These are phyloP conservation scores for Plectropomus leopardus DNA, from an alignment of 2,113 vertebrate species.

Conservation along the genomic window DNA sequence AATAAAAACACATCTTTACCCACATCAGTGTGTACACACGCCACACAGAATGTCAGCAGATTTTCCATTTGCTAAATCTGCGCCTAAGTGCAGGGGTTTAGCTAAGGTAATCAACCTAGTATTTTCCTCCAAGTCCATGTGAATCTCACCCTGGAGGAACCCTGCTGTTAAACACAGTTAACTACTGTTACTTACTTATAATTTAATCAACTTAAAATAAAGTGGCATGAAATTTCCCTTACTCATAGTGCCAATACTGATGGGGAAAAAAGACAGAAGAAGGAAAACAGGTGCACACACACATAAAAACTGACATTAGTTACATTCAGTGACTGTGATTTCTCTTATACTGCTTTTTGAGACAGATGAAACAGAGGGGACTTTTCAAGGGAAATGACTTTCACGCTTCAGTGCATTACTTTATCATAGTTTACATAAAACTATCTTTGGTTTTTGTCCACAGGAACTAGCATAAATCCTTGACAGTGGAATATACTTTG, in stretches of 20 bases:
- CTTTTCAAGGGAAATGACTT: conserved; percentile 69
- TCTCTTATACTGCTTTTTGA: conserved; percentile 49
- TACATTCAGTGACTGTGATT: conserved; percentile 27
- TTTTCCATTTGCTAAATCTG: conserved; percentile 76
- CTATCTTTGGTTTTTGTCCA: conserved; percentile 60
- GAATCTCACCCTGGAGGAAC: conserved; percentile 57
- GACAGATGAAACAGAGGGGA: conserved; percentile 55
- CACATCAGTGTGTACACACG: conserved; percentile 64
- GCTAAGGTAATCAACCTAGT: conserved; percentile 70
- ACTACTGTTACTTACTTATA: conserved; percentile 51
- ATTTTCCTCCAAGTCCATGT: conserved; percentile 58
- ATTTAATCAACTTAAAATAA: conserved; percentile 58
- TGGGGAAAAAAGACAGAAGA: neutral
- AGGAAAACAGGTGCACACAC: conserved; percentile 15
- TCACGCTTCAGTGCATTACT: conserved; percentile 65
- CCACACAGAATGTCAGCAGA: conserved; percentile 75
- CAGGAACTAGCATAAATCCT: conserved; percentile 60
- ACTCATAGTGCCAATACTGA: conserved; percentile 15
- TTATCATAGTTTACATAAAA: conserved; percentile 68
- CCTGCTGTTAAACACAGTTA: conserved; percentile 59
- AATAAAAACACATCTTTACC: conserved; percentile 77
- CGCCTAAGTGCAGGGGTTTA: conserved; percentile 75
- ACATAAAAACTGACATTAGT: conserved; percentile 20
- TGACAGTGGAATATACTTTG: conserved; percentile 43
- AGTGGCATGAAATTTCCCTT: conserved; percentile 28